phyloP scores from a whole-genome alignment of 2,113 vertebrate species.

The Theristicus caerulescens region DNA sequence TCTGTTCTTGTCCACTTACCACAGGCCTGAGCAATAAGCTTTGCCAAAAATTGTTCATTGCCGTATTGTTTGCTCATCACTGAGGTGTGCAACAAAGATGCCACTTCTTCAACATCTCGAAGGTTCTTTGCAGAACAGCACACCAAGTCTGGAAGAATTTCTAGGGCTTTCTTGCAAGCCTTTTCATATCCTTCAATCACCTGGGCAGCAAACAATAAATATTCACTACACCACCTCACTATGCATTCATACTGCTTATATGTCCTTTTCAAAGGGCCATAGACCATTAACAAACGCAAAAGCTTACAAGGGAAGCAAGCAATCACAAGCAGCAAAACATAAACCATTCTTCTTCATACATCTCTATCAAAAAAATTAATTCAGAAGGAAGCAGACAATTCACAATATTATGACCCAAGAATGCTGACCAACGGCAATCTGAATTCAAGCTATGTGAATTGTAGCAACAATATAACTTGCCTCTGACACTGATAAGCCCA shows the following conservation, averaged over 20 bases:
- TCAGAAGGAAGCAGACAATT: not conserved
- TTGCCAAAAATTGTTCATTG: constrained; percentile 87
- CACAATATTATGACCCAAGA: not conserved
- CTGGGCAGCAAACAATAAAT: constrained; percentile 60
- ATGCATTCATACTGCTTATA: not conserved
- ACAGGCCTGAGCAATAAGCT: constrained; percentile 93
- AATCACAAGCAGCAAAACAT: not conserved
- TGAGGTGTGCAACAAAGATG: constrained; percentile 84
- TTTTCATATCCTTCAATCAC: constrained; percentile 96
- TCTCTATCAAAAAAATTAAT: not conserved
- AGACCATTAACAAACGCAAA: not conserved
- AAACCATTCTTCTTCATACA: not conserved
- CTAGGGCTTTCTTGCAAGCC: constrained; percentile 91
- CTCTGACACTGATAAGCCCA: constrained; percentile 95
- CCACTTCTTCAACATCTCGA: constrained; percentile 82
- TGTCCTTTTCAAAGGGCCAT: not conserved
- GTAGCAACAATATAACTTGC: constrained; percentile 57
- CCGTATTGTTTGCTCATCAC: constrained; percentile 98
- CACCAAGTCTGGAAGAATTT: constrained; percentile 89
- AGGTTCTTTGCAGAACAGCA: constrained; percentile 91
- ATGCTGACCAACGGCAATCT: not conserved
- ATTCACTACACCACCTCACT: not conserved
- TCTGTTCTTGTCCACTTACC: constrained; percentile 76
- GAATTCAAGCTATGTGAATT: not conserved
- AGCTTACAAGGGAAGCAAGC: not conserved